These are phyloP conservation scores for Choloepus didactylus DNA, from an alignment of 2,797 vertebrate species.

Conservation along the genomic window DNA sequence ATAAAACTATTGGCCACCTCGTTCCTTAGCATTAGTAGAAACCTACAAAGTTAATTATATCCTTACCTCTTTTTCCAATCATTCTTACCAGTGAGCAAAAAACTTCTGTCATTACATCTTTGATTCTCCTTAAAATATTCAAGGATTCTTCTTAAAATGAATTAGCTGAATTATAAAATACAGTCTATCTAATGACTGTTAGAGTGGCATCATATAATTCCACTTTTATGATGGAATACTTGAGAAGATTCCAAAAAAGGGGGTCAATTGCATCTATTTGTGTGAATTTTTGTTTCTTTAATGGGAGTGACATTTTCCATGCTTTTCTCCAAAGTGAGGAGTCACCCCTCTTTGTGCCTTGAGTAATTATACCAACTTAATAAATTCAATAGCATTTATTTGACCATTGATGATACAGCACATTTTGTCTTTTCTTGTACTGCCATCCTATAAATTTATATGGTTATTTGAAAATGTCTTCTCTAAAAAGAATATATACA, in stretches of 20 bases:
- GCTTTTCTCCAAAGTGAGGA: neutral
- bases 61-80: neutral
- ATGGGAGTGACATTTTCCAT: neutral
- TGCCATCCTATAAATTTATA: neutral
- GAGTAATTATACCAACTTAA: neutral
- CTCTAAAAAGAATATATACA: neutral
- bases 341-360: neutral
- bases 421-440: neutral
- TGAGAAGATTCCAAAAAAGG: neutral
- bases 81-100: neutral
- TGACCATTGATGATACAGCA: neutral
- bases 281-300: constrained; percentile 20
- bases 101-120: neutral
- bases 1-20: neutral
- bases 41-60: neutral
- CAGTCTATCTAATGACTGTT: neutral
- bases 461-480: neutral
- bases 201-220: neutral
- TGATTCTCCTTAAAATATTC: neutral
- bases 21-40: neutral
- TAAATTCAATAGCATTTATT: neutral
- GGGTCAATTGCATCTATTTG: neutral
- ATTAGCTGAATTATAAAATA: neutral
- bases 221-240: neutral
- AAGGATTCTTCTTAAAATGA: neutral